phyloP scores from a whole-genome alignment of 2,113 vertebrate genomes.

The Rhombomys opimus region DNA sequence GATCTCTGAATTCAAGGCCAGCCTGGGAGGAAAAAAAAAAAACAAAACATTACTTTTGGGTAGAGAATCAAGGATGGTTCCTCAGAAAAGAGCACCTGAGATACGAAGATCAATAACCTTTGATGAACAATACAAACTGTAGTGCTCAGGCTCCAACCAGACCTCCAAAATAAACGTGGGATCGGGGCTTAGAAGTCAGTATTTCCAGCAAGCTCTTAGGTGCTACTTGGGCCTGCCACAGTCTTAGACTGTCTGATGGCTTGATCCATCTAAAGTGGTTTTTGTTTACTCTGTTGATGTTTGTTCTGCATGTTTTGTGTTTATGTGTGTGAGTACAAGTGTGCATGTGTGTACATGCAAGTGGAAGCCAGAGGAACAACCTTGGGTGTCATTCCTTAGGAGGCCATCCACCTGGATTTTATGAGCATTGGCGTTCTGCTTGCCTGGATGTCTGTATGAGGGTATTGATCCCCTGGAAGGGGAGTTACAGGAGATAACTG shows the following conservation, averaged over 20 bases:
- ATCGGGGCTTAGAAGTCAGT: neutral
- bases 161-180: neutral
- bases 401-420: neutral
- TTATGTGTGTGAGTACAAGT: neutral
- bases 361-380: neutral
- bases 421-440: too few relatives aligned
- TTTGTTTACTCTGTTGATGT: neutral
- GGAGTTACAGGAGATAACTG: neutral
- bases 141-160: neutral
- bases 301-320: neutral
- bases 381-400: neutral
- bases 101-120: neutral
- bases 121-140: neutral
- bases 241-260: neutral
- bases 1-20: too few relatives aligned
- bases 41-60: neutral
- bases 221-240: neutral
- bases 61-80: neutral
- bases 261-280: neutral
- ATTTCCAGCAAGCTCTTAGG: neutral
- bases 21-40: too few relatives aligned
- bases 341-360: neutral
- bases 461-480: neutral
- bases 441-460: neutral
- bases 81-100: constrained; percentile 15